phyloP scores from a whole-genome alignment of 2,113 vertebrate genomes.

The Hucho hucho region DNA sequence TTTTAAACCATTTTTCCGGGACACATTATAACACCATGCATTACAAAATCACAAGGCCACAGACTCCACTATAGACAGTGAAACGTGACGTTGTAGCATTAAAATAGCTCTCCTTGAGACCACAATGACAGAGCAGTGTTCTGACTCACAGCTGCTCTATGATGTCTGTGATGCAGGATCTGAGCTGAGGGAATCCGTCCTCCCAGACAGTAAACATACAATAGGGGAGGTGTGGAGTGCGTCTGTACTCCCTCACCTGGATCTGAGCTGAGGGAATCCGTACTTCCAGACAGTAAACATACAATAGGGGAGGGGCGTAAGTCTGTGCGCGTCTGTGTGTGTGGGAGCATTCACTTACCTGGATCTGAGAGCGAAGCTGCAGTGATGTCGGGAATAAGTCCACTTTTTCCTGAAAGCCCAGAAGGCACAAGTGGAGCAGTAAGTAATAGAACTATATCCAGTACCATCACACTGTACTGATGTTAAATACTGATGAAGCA shows the following conservation, averaged over 20 bases:
- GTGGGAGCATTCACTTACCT: constrained; percentile 75
- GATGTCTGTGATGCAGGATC: constrained; percentile 59
- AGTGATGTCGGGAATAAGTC: constrained; percentile 83
- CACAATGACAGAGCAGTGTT: not conserved
- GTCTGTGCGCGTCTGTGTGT: too few relatives aligned
- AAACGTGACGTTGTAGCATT: too few relatives aligned
- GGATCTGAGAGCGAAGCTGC: constrained; percentile 89
- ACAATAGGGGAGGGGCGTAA: not conserved
- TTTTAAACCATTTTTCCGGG: too few relatives aligned
- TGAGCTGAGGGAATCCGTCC: constrained; percentile 66
- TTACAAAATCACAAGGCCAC: too few relatives aligned
- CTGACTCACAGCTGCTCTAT: constrained; percentile 18
- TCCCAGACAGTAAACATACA: constrained; percentile 10
- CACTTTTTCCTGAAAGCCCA: constrained; percentile 69
- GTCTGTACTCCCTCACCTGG: constrained; percentile 78
- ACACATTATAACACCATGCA: too few relatives aligned
- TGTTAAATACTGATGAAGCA: too few relatives aligned
- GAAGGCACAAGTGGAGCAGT: constrained; percentile 3
- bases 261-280: constrained; percentile 73
- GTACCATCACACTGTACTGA: too few relatives aligned
- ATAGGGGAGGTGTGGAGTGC: not conserved
- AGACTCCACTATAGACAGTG: too few relatives aligned
- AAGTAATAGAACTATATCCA: too few relatives aligned
- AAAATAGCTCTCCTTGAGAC: too few relatives aligned
- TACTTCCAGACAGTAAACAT: constrained; percentile 17